Base-by-base conservation (phyloP, 2,797 vertebrate species). In the Valencia hispanica region DNA sequence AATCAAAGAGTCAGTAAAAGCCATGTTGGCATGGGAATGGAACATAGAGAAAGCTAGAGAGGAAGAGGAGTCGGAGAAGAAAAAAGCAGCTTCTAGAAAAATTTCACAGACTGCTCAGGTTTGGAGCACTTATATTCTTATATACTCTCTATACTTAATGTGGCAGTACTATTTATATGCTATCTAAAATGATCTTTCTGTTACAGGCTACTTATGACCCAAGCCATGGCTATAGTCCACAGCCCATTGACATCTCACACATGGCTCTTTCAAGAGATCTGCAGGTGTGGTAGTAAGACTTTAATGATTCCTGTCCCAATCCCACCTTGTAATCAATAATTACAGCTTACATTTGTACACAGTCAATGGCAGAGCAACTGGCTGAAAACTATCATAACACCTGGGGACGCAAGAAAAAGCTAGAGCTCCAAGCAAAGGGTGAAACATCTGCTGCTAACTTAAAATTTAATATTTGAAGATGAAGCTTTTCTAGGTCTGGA, bases 1-100 rank as follows among this genome's bases (percentile, higher is more conserved):
- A 27, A 98, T 99, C 87, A 99, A 99, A 91, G 98, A 99, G 88
- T 99, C 98, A 0, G 72, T 99, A 41, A 99, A 99, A 90, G 97
- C 98, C 80, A 99, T 98, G 97, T 86, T 97, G n/a, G 97, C 97
- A 9, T 99, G 97, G 98, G 97, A 98, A 89, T 99, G 98, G 98
- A 97, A 94, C 0, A 66, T 99, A 1, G 98, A 99, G 78, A 98
- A 98, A 92, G 96, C 98, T 0, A 94, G 97, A 25, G 97, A 99
- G 25, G 97, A 98, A 15, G 97, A 98, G 34, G 96, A 95, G 84
- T 88, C 89, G 0, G 97, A 98, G 74, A 98, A 97, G 94, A 98
- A 97, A 84, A 97, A 98, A 59, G 92, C 93, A 0, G 83, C 90
- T 7, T 82, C 94, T 47, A 92, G 97, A 3, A 99, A 98, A 89